Evolutionary conservation across 1,140 invertebrate genomes (phyloP), one percentile per base, ranked within the genome.

Genomic region (Aphaenogaster ashmeadi): DNA sequence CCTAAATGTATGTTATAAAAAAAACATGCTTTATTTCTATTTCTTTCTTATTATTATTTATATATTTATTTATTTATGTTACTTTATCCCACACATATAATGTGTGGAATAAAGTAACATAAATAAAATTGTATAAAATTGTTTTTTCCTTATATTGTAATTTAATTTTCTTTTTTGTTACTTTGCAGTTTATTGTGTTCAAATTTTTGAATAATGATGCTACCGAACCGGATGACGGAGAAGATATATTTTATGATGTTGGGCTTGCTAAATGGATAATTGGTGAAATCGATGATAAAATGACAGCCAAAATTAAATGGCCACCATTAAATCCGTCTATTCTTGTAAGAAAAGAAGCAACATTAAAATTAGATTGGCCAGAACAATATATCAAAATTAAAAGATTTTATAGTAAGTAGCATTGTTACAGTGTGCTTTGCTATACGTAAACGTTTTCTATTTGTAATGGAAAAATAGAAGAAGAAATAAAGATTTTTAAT

Each of bases 391-490:
- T 66, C 0, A 44, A 66, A 66, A 11, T 66, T 21, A 41, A 66
- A 66, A 66, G 64, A 66, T 66, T 66, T 66, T 66, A 66, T 44
- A 7, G 64, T 66, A 64, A 58, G n/a, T 56, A 64, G 2, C 6
- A 18, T 11, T 36, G 4, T 36, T 21, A 21, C 2, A 60, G 56
- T 60, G 52, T 50, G 47, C 47, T n/a, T 56, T 56, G 8, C 54
- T 56, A 56, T 56, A n/a, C 18, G 8, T 56, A 21, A 56, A 56
- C n/a, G 8, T n/a, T 56, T 56, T 21, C 8, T 56, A 21, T 56
- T 56, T 7, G 21, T 21, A 7, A 56, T 56, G 18, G 54, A 56
- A 56, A 56, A 56, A 2, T 21, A 56, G n/a, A 56, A 21, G 5
- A 56, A 56, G 2, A 50, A 50, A 50, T 50, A n/a, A 56, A 56